A percentile compares a stretch with the other conserved stretches of the same genome.
Conservation (phyloP, 23 tunicate genomes). For the Styela clava region DNA sequence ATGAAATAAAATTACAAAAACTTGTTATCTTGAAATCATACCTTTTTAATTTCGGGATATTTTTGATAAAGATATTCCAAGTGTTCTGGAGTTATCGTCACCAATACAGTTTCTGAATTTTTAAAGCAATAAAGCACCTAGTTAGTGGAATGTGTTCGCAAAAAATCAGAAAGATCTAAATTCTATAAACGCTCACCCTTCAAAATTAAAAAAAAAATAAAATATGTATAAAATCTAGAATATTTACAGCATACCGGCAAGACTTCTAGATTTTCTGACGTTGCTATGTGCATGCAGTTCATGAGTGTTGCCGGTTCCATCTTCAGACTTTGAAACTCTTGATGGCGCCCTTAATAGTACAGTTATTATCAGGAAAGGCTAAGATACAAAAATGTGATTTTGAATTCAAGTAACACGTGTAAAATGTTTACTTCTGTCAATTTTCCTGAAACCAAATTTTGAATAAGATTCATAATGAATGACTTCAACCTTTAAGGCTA, state of each 20-base stretch:
- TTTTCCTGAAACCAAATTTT: too few species aligned
- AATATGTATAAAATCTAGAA: not conserved
- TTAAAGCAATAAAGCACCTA: not conserved
- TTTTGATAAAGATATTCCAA: constrained; percentile 35
- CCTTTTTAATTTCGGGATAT: constrained; percentile 45
- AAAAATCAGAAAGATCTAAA: too few species aligned
- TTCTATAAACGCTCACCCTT: too few species aligned
- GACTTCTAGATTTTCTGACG: constrained; percentile 22
- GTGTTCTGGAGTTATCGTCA: constrained; percentile 21
- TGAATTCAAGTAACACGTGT: not conserved
- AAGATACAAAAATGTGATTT: not conserved
- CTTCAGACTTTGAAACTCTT: constrained; percentile 27
- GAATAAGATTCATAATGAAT: too few species aligned
- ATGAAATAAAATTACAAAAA: too few species aligned
- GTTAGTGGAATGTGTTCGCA: too few species aligned
- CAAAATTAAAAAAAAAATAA: not conserved
- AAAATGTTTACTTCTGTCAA: too few species aligned
- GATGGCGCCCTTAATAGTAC: constrained; percentile 17
- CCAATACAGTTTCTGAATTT: constrained; percentile 26
- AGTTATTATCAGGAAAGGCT: too few species aligned
- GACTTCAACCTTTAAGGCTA: too few species aligned
- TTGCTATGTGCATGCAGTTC: constrained; percentile 27
- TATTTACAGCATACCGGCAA: not conserved
- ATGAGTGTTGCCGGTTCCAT: constrained; percentile 2
- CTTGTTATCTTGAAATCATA: too few species aligned